Evolutionary conservation across 2,113 vertebrate genomes (phyloP).

Genomic region (Stictonetta naevosa): DNA sequence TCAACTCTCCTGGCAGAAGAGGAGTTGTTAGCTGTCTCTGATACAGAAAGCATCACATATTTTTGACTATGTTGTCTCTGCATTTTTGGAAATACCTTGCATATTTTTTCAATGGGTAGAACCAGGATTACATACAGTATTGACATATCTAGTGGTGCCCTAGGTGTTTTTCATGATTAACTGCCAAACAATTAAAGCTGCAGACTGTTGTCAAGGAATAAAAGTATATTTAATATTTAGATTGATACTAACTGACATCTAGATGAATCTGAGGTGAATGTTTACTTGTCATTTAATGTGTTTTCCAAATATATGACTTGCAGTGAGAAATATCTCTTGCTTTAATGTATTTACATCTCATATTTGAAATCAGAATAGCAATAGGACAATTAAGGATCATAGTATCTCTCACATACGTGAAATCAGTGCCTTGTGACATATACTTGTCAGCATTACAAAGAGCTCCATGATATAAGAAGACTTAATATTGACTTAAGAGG

Average conservation of each 20-base stretch:
- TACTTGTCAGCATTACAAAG: background rate
- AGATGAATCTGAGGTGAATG: background rate
- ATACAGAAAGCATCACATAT: background rate
- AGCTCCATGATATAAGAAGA: background rate
- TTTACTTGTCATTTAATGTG: background rate
- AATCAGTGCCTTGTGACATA: background rate
- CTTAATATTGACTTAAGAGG: background rate
- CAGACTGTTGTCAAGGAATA: background rate
- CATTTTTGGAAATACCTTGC: background rate
- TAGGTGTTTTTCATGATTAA: background rate
- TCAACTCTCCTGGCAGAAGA: background rate
- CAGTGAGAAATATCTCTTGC: background rate
- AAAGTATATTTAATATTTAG: background rate
- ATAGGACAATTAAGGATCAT: background rate
- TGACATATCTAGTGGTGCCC: background rate
- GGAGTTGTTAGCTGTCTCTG: background rate
- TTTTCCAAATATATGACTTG: background rate
- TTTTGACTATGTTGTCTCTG: background rate
- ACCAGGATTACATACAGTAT: background rate
- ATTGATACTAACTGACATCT: background rate
- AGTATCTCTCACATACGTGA: background rate
- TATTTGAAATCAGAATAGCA: background rate
- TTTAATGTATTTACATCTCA: background rate
- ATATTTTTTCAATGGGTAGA: background rate
- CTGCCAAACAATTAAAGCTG: background rate